Conservation (phyloP, 2,888 invertebrate species). For the Plebejus melissa region DNA sequence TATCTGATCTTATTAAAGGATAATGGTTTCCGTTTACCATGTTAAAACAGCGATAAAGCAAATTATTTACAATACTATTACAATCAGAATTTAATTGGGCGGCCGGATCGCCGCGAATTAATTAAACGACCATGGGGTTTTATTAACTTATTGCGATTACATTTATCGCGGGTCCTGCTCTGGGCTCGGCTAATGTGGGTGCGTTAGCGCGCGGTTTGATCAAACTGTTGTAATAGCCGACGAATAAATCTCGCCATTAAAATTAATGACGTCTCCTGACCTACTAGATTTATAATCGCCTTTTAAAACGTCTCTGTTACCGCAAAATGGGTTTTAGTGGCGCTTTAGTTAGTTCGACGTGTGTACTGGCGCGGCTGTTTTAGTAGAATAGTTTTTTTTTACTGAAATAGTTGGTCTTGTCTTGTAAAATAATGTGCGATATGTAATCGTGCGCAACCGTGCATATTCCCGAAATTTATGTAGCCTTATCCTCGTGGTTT, state of each 20-base stretch:
- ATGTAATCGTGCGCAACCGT: neutral
- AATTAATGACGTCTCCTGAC: conserved; percentile 65
- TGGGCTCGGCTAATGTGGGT: conserved; percentile 51
- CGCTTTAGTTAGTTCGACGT: neutral
- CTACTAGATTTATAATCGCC: conserved; percentile 70
- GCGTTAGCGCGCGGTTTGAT: conserved; percentile 57
- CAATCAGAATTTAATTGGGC: conserved; percentile 65
- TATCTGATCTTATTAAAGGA: conserved; percentile 26
- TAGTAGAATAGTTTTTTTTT: neutral
- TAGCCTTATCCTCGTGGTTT: neutral
- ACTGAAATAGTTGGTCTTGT: no score
- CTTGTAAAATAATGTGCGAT: neutral
- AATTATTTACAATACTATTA: conserved; percentile 42
- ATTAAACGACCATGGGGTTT: conserved; percentile 65
- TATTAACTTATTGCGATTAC: conserved; percentile 75
- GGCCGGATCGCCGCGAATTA: conserved; percentile 67
- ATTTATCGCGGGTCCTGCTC: conserved; percentile 65
- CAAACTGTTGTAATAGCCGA: conserved; percentile 63
- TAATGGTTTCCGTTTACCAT: conserved; percentile 28
- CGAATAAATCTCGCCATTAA: conserved; percentile 72
- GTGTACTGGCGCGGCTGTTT: neutral
- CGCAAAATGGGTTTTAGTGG: conserved; percentile 33
- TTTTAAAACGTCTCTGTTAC: conserved; percentile 49
- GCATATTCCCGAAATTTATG: neutral
- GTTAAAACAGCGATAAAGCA: conserved; percentile 35